These are phyloP conservation scores for Neolamprologus sp. DNA, from an alignment of 2,113 vertebrate species.

Conservation along the genomic window DNA sequence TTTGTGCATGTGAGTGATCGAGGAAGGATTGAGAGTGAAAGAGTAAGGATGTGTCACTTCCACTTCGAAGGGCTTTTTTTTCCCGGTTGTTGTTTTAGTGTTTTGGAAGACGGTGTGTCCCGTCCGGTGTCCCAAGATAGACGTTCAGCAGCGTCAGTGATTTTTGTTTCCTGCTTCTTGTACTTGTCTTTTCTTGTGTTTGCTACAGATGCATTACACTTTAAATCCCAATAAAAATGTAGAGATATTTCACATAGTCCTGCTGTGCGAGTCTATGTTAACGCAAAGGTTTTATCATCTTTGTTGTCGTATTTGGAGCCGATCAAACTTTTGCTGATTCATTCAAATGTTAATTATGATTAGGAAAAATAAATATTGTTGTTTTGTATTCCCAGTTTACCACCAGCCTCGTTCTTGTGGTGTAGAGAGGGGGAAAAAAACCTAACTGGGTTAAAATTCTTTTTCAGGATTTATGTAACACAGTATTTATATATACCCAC, in stretches of 20 bases:
- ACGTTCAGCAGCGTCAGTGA: background rate
- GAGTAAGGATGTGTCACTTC: constrained; percentile 39
- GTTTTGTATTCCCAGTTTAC: background rate
- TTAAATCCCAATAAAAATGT: background rate
- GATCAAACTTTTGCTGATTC: background rate
- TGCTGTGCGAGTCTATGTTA: background rate
- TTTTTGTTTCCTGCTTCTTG: background rate
- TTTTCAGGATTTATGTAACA: constrained; percentile 27
- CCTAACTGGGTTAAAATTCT: background rate
- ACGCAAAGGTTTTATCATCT: background rate
- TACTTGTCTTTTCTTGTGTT: background rate
- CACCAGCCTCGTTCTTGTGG: background rate
- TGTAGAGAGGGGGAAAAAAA: background rate
- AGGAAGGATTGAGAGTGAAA: constrained; percentile 33
- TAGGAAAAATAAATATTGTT: background rate
- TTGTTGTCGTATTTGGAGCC: background rate
- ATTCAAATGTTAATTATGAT: background rate
- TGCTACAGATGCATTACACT: background rate
- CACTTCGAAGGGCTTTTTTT: background rate
- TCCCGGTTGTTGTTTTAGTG: background rate
- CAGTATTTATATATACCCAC: constrained; percentile 2
- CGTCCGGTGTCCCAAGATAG: background rate
- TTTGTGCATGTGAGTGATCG: constrained; percentile 2
- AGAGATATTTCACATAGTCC: background rate
- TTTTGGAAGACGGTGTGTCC: background rate